phyloP scores from a whole-genome alignment of 2,888 invertebrate genomes.

The Suillia variegata region DNA sequence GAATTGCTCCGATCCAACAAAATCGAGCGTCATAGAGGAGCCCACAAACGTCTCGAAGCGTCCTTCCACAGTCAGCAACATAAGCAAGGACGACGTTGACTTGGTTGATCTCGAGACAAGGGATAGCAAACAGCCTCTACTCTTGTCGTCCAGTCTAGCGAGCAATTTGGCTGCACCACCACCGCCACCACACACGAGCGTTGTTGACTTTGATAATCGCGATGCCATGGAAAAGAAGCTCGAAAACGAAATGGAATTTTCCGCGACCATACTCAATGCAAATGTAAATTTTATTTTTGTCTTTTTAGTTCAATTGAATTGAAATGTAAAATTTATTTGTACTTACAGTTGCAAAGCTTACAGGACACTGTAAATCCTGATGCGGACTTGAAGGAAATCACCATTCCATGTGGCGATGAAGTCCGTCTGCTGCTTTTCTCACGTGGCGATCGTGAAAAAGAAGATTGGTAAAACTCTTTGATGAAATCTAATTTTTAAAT shows the following conservation, averaged over 20 bases:
- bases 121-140: background rate
- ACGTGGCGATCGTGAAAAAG: slow-evolving; percentile 58
- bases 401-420: slow-evolving; percentile 59
- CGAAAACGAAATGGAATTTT: slow-evolving; percentile 50
- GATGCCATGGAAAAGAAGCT: too few relatives aligned
- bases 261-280: slow-evolving; percentile 48
- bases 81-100: slow-evolving; percentile 21
- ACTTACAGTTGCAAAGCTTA: slow-evolving; percentile 46
- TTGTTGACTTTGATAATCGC: slow-evolving; percentile 32
- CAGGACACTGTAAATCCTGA: slow-evolving; percentile 47
- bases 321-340: too few relatives aligned
- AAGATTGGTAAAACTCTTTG: slow-evolving; percentile 52
- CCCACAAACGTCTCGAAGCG: background rate
- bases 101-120: background rate
- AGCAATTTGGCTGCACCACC: background rate
- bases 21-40: slow-evolving; percentile 6
- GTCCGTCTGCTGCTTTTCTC: slow-evolving; percentile 56
- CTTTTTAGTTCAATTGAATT: too few relatives aligned
- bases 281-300: slow-evolving; percentile 48
- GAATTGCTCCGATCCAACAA: slow-evolving; percentile 21
- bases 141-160: background rate
- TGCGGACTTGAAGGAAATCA: slow-evolving; percentile 39
- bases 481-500: background rate
- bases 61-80: slow-evolving; percentile 10
- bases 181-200: slow-evolving; percentile 9